Evolutionary conservation across 2,113 vertebrate species (phyloP), one percentile per base, ranked within the genome.

Genomic region (Boleophthalmus pectinirostris): DNA sequence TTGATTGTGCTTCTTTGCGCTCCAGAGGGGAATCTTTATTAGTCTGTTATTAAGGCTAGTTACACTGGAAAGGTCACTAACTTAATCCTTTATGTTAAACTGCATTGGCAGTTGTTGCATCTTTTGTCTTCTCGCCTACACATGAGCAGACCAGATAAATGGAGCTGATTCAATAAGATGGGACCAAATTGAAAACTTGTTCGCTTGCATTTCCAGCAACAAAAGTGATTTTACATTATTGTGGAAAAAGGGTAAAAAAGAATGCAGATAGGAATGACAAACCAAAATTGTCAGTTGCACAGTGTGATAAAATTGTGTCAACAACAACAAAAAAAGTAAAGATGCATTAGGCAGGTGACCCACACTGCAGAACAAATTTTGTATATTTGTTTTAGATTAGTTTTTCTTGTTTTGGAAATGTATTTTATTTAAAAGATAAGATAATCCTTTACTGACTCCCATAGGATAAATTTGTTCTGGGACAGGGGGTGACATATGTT

Each of bases 1-100:
- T 88, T 83, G 87, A 87, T 86, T 70, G 38, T 68, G 69, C 83
- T 47, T 76, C 78, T 84, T 74, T 85, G 66, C 38, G 63, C 46
- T 80, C 67, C 72, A 77, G 79, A 82, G 78, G 67, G 57, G 56
- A 7, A 77, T 80, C 66, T 74, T 88, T 75, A 76, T 70, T 78
- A 60, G 57, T 43, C 68, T 74, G 60, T 77, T 74, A 80, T 72
- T 80, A 84, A 74, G 65, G 75, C 73, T 45, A 77, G 67, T 80
- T 83, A 71, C 45, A 69, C 16, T 53, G 35, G 3, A 81, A 74
- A 83, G 75, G 75, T 77, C 70, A 69, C 61, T 20, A 63, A 6
- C 24, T 80, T 83, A 73, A 69, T 78, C 12, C 7, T 72, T 49
- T 25, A 11, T 69, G 70, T 69, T 74, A 69, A 70, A 80, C 33